Percentiles rank a stretch among this genome's conserved stretches.
Conservation (phyloP, 2,888 invertebrate species). For the Oegoconia quadripuncta region DNA sequence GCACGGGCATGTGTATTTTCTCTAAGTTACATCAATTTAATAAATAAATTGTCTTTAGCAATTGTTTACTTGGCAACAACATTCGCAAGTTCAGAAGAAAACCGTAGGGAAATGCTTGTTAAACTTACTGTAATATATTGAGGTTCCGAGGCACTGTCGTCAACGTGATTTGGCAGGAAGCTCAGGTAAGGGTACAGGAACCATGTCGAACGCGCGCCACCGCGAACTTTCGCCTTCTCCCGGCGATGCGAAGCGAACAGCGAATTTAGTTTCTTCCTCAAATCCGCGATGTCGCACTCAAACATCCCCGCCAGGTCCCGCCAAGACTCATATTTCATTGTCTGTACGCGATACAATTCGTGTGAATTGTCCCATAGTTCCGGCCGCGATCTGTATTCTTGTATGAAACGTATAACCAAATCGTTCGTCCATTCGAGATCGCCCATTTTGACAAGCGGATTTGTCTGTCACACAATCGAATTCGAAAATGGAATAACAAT, state of each 20-base stretch:
- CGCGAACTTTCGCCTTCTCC: constrained; percentile 54
- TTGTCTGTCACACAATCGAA: too few relatives aligned
- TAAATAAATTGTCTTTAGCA: too few relatives aligned
- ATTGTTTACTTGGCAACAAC: too few relatives aligned
- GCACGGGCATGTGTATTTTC: too few relatives aligned
- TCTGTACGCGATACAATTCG: constrained; percentile 45
- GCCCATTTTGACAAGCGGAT: constrained; percentile 35
- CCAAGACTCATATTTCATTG: constrained; percentile 59
- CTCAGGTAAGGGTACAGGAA: constrained; percentile 55
- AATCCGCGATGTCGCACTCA: constrained; percentile 52
- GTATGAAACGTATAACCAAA: constrained; percentile 43
- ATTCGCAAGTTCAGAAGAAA: too few relatives aligned
- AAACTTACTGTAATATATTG: constrained; percentile 1
- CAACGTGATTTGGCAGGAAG: constrained; percentile 53
- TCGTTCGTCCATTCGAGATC: constrained; percentile 58
- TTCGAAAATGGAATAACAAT: constrained; percentile 3
- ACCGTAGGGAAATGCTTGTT: too few relatives aligned
- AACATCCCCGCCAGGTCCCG: constrained; percentile 47
- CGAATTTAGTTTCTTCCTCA: constrained; percentile 64
- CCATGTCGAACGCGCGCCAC: constrained; percentile 52
- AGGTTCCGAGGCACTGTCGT: constrained; percentile 17
- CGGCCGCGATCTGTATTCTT: constrained; percentile 45
- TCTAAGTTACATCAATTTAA: too few relatives aligned
- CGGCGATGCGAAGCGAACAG: constrained; percentile 64
- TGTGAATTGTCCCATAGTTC: constrained; percentile 55